A percentile compares a stretch with the other conserved stretches of the same genome.
These are phyloP conservation scores for Tragulus kanchil DNA, from an alignment of 2,113 vertebrate species.

Conservation along the genomic window DNA sequence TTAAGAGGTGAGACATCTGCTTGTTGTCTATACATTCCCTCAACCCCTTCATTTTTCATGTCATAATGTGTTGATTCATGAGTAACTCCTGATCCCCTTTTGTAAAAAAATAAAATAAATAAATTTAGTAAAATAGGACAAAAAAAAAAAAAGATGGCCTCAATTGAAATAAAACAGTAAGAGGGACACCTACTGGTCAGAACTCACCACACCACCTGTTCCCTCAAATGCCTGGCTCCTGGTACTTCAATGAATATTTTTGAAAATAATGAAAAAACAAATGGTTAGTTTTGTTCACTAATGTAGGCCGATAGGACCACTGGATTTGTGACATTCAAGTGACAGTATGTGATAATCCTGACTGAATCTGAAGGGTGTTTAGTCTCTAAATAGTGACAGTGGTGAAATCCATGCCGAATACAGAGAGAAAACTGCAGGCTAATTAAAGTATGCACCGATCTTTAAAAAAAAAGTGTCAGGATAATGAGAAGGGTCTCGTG, in stretches of 20 bases:
- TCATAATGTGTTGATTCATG: neutral
- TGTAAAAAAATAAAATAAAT: conserved; percentile 57
- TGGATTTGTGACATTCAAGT: conserved; percentile 11
- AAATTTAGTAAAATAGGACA: neutral
- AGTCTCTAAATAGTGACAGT: too few species aligned
- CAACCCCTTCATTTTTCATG: neutral
- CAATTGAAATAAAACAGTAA: conserved; percentile 44
- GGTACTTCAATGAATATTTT: conserved; percentile 27
- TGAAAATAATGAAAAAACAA: conserved; percentile 14
- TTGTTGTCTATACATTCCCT: neutral
- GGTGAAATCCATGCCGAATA: conserved; percentile 43
- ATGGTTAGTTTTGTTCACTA: conserved; percentile 15
- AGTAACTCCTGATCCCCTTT: conserved; percentile 27
- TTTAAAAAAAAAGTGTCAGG: neutral
- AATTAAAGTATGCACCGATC: neutral
- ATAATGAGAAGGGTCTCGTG: neutral
- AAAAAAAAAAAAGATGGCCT: conserved; percentile 6
- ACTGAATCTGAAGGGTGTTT: neutral
- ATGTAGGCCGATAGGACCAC: neutral
- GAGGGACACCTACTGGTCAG: conserved; percentile 60
- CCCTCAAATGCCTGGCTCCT: neutral
- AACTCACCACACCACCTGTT: neutral
- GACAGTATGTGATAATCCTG: neutral
- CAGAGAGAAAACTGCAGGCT: neutral
- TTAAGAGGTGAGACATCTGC: neutral